Base-by-base conservation (phyloP, 1,140 invertebrate genomes). In the Thalassaphorura encarpata region DNA sequence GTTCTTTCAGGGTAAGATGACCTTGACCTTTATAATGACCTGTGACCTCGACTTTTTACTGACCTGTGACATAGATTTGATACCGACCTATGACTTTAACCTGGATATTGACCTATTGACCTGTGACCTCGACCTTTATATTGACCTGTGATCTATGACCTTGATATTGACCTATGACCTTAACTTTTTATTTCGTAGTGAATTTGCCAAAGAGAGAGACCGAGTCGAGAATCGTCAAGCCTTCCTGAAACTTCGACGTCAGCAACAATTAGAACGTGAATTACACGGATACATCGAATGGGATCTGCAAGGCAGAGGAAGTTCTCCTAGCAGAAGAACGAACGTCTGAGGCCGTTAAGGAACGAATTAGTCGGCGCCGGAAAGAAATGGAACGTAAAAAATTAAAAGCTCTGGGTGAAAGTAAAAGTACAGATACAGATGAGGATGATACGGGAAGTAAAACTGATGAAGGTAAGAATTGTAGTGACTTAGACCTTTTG, bases 151-250 rank as follows among this genome's bases (percentile, higher is more conserved):
- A n/a, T n/a, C n/a, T n/a, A n/a, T n/a, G n/a, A n/a, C n/a, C n/a
- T n/a, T n/a, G n/a, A n/a, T n/a, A n/a, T n/a, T n/a, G n/a, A n/a
- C n/a, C n/a, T n/a, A n/a, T n/a, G n/a, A n/a, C n/a, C n/a, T n/a
- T n/a, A n/a, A 58, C n/a, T n/a, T n/a, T n/a, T 50, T 49, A 67
- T 68, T 50, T 61, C 66, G 43, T 72, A 94, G 95, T 79, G 97
- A 99, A 73, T 99, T 99, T 78, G 99, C 96, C 26, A 99, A 99
- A 78, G 96, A 99, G 76, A 88, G 95, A 83, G 96, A 98, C 72
- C 99, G 99, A 71, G 96, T 96, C 0, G 95, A 98, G 75, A 89
- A 91, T 54, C 77, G 96, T 54, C 97, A 97, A 24, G 93, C 99
- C 72, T 99, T 99, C 71, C 94, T 99, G 69, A 99, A 99, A 70